Conservation (phyloP, 2,888 invertebrate species). For the Cantharis flavilabris region DNA sequence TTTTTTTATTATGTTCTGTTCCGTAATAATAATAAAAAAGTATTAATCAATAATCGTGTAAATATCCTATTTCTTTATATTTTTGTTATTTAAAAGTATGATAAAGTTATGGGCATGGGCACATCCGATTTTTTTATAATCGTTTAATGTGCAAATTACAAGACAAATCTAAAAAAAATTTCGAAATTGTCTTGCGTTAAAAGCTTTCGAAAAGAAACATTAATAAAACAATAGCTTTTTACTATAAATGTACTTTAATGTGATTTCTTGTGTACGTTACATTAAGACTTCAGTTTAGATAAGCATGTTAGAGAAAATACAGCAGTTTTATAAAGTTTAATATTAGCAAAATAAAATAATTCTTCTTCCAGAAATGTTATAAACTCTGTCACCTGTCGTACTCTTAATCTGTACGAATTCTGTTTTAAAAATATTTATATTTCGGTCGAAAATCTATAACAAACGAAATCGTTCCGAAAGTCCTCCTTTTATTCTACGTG, state of each 20-base stretch:
- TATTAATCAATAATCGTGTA: no score
- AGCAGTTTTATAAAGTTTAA: neutral
- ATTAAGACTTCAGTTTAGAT: conserved; percentile 7
- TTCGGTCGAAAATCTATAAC: neutral
- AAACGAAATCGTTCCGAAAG: neutral
- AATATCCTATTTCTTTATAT: no score
- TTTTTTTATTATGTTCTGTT: no score
- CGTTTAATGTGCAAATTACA: neutral
- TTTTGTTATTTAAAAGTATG: no score
- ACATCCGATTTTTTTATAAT: no score
- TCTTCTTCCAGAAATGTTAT: neutral
- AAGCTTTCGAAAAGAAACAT: neutral
- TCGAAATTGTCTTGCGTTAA: neutral
- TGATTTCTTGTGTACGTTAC: neutral
- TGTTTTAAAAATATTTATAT: neutral
- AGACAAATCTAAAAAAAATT: neutral
- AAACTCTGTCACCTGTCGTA: neutral
- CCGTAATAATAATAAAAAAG: no score
- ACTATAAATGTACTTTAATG: neutral
- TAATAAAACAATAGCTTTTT: neutral
- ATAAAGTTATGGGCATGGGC: no score
- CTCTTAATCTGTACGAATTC: neutral
- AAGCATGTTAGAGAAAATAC: conserved; percentile 3
- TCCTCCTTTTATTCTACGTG: neutral
- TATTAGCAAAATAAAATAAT: neutral